Evolutionary conservation across 2,113 vertebrate genomes (phyloP), one percentile per base, ranked within the genome.

Genomic region (Phaethornis superciliosus): DNA sequence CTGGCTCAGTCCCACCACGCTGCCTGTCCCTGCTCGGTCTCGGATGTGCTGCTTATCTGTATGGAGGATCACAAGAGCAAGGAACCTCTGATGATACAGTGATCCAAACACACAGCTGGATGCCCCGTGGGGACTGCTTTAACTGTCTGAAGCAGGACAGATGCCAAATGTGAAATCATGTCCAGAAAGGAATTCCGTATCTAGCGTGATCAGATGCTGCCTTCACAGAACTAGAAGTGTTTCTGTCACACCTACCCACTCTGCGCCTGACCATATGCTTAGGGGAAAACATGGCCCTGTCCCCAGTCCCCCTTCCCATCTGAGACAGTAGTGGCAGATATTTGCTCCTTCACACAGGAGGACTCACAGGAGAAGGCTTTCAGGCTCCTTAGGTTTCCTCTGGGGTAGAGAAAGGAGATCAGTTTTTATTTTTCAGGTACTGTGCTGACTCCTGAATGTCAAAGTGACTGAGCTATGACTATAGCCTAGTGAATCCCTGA

Each of bases 301-400:
- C 46, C 24, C 40, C 9, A 46, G 0, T 6, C 0, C 0, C 11
- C 51, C 11, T 22, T 65, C 35, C 32, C 46, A 8, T 16, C 47
- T 0, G 0, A 44, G 23, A 20, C 18, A 58, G 51, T 5, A 64
- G 56, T 5, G 11, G 15, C 74, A 87, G 30, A 65, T 68, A 47
- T 28, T 51, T 18, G 12, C 7, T 86, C 26, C n/a, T 71, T 78
- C 28, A 44, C 19, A 22, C 15, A n/a, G 21, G 16, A 93, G 37
- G 30, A 89, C 30, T 1, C 37, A 46, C 7, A 56, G 14, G 6
- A 59, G 5, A 16, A 87, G n/a, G 19, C 32, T 89, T 74, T 59
- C 72, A 78, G 56, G 19, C 10, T 71, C 28, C 62, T 17, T 51
- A 74, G 18, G 5, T 37, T 35, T 78, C 35, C 52, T 80, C 30